Evolutionary conservation across 1,140 invertebrate species (phyloP).

Genomic region (Lasaia peninsularis): DNA sequence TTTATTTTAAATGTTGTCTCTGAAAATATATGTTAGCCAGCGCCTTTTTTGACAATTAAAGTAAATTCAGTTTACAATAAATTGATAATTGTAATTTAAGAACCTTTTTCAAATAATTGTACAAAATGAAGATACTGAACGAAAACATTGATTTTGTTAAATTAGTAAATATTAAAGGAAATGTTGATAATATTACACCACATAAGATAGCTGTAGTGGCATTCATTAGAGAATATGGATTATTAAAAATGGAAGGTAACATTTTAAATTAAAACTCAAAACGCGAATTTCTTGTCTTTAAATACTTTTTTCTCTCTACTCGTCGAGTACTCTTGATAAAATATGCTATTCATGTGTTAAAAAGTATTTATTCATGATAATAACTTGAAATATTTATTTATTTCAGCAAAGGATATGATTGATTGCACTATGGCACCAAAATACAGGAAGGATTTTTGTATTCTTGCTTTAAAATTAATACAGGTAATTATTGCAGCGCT

Average conservation of each 20-base stretch:
- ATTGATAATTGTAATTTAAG: too few species aligned
- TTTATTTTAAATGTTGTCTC: too few species aligned
- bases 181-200: constrained; percentile 73
- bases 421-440: constrained; percentile 65
- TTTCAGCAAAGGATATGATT: constrained; percentile 63
- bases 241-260: constrained; percentile 64
- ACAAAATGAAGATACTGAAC: constrained; percentile 44
- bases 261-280: background rate
- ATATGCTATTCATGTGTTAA: background rate
- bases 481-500: constrained; percentile 43
- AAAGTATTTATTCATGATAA: background rate
- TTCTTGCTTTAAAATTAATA: constrained; percentile 70
- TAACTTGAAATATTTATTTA: constrained; percentile 15
- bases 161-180: constrained; percentile 55
- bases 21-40: too few species aligned
- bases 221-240: constrained; percentile 72
- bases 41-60: too few species aligned
- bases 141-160: constrained; percentile 60
- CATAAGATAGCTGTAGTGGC: constrained; percentile 75
- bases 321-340: too few species aligned
- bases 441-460: constrained; percentile 75
- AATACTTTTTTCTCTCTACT: too few species aligned
- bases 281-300: too few species aligned
- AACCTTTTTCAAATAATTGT: background rate
- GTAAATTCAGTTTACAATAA: too few species aligned